Conservation (phyloP, 2,888 invertebrate genomes). For the Xylophagus ater region DNA sequence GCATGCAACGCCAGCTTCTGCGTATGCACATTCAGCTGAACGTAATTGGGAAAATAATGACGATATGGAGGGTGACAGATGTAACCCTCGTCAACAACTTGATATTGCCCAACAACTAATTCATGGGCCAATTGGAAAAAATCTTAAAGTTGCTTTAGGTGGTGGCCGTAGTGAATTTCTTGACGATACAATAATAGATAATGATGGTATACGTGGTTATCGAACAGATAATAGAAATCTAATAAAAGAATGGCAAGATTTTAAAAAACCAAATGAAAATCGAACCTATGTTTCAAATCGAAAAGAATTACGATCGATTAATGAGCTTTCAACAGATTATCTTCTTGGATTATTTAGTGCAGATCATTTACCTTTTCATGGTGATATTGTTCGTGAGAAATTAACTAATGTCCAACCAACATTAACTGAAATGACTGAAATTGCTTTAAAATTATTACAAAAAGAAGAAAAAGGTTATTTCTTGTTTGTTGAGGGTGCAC, state of each 20-base stretch:
- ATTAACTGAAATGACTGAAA: constrained; percentile 52
- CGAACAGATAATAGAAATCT: constrained; percentile 54
- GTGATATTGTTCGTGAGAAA: constrained; percentile 42
- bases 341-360: constrained; percentile 46
- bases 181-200: constrained; percentile 38
- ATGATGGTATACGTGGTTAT: constrained; percentile 42
- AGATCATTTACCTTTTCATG: constrained; percentile 49
- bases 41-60: constrained; percentile 43
- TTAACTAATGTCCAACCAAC: constrained; percentile 45
- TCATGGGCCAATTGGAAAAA: constrained; percentile 3
- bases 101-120: constrained; percentile 12
- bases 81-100: constrained; percentile 7
- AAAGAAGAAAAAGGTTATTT: constrained; percentile 54
- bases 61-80: constrained; percentile 3
- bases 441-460: constrained; percentile 50
- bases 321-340: constrained; percentile 42
- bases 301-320: constrained; percentile 25
- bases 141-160: constrained; percentile 25
- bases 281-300: constrained; percentile 27
- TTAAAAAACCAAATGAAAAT: constrained; percentile 21
- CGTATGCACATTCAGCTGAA: constrained; percentile 41
- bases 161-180: constrained; percentile 31
- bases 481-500: constrained; percentile 56
- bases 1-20: constrained; percentile 14
- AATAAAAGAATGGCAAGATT: constrained; percentile 52